These are phyloP conservation scores for Myzus persicae DNA, from an alignment of 1,140 invertebrate genomes.

Conservation along the genomic window DNA sequence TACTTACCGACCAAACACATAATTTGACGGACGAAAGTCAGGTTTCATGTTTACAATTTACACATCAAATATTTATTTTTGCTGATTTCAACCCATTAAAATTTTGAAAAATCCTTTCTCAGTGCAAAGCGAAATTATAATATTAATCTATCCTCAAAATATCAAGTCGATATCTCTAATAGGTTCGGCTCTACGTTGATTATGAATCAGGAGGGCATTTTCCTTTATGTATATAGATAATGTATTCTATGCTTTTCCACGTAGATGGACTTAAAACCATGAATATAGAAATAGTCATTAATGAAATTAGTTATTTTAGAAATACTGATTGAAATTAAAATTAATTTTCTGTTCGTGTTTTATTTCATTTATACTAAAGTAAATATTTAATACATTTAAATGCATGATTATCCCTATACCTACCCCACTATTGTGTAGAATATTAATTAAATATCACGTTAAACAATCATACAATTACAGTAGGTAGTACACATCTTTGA, in stretches of 20 bases:
- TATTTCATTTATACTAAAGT: not conserved
- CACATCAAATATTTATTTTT: too few relatives aligned
- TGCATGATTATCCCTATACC: not conserved
- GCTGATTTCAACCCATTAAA: too few relatives aligned
- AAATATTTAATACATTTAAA: slow-evolving; percentile 15
- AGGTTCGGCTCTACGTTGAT: too few relatives aligned
- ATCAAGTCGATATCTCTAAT: too few relatives aligned
- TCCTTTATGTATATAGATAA: too few relatives aligned
- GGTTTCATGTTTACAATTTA: too few relatives aligned
- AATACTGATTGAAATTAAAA: not conserved
- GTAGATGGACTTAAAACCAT: not conserved
- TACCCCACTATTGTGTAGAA: not conserved
- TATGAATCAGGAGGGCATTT: too few relatives aligned
- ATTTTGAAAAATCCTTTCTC: too few relatives aligned
- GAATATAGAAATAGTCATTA: not conserved
- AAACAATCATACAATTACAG: not conserved
- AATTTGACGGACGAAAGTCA: too few relatives aligned
- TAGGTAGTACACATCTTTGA: not conserved
- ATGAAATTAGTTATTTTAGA: not conserved
- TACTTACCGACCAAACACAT: too few relatives aligned
- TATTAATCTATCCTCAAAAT: too few relatives aligned
- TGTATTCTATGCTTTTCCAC: not conserved
- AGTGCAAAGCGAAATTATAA: too few relatives aligned
- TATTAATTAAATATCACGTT: not conserved
- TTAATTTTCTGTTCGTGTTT: not conserved